These are phyloP conservation scores for Sarcoramphus papa DNA, from an alignment of 2,797 vertebrate genomes.

Conservation along the genomic window DNA sequence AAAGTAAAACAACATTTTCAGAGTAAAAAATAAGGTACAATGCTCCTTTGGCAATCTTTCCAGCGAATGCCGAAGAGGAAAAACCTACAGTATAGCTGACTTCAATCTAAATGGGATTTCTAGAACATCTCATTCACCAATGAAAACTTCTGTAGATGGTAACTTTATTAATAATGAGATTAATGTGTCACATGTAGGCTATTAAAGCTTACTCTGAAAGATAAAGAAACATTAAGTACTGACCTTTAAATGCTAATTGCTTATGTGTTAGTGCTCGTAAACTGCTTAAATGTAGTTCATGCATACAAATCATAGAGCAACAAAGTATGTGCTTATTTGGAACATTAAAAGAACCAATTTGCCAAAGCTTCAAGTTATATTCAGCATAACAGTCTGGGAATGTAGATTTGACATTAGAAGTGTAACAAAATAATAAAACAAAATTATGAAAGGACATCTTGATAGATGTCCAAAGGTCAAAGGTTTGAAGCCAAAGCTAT, in stretches of 20 bases:
- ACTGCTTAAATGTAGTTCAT: background rate
- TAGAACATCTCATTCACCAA: background rate
- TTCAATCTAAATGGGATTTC: background rate
- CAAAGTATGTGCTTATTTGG: background rate
- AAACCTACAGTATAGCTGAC: background rate
- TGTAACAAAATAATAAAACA: background rate
- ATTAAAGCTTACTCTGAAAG: background rate
- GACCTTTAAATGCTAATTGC: constrained; percentile 25
- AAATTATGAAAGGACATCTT: background rate
- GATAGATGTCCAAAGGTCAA: background rate
- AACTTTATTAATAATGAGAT: background rate
- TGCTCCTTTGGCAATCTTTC: background rate
- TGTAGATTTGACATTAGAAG: background rate
- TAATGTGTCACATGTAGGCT: background rate
- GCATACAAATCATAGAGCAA: background rate
- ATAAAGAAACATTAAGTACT: background rate
- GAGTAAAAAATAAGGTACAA: background rate
- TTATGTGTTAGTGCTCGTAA: background rate
- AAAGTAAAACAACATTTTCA: background rate
- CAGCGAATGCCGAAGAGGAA: background rate
- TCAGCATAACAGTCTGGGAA: background rate
- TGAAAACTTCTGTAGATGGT: background rate
- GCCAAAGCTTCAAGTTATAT: background rate
- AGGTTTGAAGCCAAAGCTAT: background rate
- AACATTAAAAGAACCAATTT: background rate